Evolutionary conservation across 2,797 vertebrate genomes (phyloP).

Genomic region (Macroramphosus scolopax): DNA sequence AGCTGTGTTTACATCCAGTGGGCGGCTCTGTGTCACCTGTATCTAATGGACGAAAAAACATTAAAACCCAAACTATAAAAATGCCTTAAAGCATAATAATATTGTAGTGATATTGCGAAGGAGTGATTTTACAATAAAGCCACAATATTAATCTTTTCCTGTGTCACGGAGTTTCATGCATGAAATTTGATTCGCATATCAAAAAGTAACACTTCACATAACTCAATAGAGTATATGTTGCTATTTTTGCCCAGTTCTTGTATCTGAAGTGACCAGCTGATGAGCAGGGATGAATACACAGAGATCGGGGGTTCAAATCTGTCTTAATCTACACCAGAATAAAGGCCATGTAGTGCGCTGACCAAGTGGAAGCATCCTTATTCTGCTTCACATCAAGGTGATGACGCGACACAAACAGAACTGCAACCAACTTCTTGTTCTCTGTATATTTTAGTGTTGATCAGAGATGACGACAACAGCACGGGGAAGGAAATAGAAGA

Average conservation of each 20-base stretch:
- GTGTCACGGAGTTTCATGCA: background rate
- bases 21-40: too few species aligned
- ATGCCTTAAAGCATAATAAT: too few species aligned
- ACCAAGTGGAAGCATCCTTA: constrained; percentile 7
- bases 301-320: background rate
- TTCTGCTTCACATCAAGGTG: constrained; percentile 13
- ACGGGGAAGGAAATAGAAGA: constrained; percentile 31
- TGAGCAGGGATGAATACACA: constrained; percentile 4
- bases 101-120: constrained; percentile 13
- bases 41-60: too few species aligned
- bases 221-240: too few species aligned
- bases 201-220: too few species aligned
- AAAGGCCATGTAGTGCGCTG: too few species aligned
- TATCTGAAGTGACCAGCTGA: constrained; percentile 5
- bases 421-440: constrained; percentile 9
- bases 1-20: too few species aligned
- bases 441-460: constrained; percentile 30
- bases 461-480: constrained; percentile 8
- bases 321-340: too few species aligned
- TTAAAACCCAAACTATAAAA: too few species aligned
- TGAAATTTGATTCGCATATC: constrained; percentile 9
- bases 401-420: background rate
- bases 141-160: constrained; percentile 5
- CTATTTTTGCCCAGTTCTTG: constrained; percentile 17
- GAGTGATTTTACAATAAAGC: constrained; percentile 2